A percentile compares a stretch with the other conserved stretches of the same genome.
phyloP scores from a whole-genome alignment of 2,888 invertebrate species.

The Diarsia rubi region DNA sequence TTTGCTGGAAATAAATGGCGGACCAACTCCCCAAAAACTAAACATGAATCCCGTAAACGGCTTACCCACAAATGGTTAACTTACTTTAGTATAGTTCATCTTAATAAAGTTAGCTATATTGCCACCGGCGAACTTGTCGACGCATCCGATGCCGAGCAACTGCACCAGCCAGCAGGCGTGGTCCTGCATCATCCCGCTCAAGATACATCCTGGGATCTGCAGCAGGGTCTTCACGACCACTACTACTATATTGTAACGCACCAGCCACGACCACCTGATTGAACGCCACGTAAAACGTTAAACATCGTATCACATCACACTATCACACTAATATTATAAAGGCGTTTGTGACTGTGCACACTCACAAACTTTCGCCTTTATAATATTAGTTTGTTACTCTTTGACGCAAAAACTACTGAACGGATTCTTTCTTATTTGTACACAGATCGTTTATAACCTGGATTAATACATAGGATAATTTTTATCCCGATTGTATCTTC shows the following conservation, averaged over 20 bases:
- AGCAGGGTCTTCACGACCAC: conserved; percentile 96
- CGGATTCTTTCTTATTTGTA: no score
- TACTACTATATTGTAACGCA: conserved; percentile 97
- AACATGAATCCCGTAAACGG: neutral
- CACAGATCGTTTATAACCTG: no score
- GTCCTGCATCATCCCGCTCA: conserved; percentile 91
- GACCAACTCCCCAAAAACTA: no score
- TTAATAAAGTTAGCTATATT: conserved; percentile 83
- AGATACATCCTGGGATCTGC: conserved; percentile 98
- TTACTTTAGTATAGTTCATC: conserved; percentile 83
- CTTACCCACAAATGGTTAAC: conserved; percentile 2
- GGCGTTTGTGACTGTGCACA: no score
- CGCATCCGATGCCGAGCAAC: conserved; percentile 97
- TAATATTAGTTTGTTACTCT: no score
- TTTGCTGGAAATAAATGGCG: no score
- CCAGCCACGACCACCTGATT: conserved; percentile 95
- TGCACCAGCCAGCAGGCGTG: conserved; percentile 95
- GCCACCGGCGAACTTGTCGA: conserved; percentile 93
- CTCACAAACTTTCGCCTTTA: no score
- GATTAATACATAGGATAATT: no score
- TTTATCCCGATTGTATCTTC: no score
- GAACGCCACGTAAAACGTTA: conserved; percentile 3
- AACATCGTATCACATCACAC: no score
- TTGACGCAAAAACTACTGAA: no score
- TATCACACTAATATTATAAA: no score